Conservation (phyloP, 2,888 invertebrate species). For the Eupithecia exiguata region DNA sequence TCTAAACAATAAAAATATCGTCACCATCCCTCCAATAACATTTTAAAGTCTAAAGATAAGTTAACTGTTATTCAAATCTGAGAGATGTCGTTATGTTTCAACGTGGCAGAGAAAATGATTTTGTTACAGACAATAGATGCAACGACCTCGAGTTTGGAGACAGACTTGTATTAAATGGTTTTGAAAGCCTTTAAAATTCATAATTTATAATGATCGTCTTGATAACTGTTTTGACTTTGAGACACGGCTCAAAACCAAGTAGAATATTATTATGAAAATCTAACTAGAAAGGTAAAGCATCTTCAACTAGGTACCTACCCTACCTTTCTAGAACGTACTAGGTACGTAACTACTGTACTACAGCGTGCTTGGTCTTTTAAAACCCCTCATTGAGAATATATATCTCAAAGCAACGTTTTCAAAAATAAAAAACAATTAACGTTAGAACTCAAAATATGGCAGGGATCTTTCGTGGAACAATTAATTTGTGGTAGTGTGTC, state of each 20-base stretch:
- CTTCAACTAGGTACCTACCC: too few species aligned
- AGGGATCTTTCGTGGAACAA: too few species aligned
- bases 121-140: constrained; percentile 52
- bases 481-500: too few species aligned
- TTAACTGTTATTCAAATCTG: constrained; percentile 52
- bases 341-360: too few species aligned
- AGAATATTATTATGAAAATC: background rate
- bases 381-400: too few species aligned
- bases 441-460: too few species aligned
- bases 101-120: constrained; percentile 37
- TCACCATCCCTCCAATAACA: constrained; percentile 54
- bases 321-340: too few species aligned
- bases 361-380: too few species aligned
- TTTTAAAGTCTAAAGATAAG: constrained; percentile 58
- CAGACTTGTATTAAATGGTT: constrained; percentile 35
- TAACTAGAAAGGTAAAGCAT: background rate
- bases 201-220: background rate
- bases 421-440: too few species aligned
- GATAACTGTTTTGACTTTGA: background rate
- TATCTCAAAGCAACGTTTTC: too few species aligned
- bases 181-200: background rate
- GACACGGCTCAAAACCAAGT: background rate
- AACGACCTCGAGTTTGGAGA: constrained; percentile 42
- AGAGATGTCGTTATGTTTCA: constrained; percentile 36
- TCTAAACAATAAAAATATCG: constrained; percentile 40